phyloP scores from a whole-genome alignment of 2,888 invertebrate species.

The Zygogramma bicolorata region DNA sequence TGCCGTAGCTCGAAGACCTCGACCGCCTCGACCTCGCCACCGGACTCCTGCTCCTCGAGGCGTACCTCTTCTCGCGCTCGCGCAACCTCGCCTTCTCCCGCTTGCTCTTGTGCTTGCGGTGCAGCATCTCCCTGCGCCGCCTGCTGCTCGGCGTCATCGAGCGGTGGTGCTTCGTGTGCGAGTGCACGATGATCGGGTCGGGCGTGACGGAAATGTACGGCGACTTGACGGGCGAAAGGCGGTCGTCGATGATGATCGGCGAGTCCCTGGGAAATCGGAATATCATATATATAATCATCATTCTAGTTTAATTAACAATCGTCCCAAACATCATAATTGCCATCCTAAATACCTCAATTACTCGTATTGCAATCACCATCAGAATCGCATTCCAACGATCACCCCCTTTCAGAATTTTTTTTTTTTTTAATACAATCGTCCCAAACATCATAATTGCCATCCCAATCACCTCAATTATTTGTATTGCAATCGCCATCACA shows the following conservation, averaged over 20 bases:
- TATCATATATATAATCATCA: too few species aligned
- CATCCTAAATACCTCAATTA: too few species aligned
- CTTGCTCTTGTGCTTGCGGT: constrained; percentile 62
- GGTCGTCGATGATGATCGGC: constrained; percentile 57
- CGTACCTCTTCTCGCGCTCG: constrained; percentile 62
- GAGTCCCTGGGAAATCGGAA: too few species aligned
- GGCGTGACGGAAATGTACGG: constrained; percentile 63
- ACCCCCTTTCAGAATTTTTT: too few species aligned
- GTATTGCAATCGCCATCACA: too few species aligned
- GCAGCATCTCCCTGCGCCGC: constrained; percentile 61
- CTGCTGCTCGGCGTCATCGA: constrained; percentile 63
- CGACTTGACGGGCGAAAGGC: constrained; percentile 55
- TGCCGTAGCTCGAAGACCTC: constrained; percentile 67
- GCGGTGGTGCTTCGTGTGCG: constrained; percentile 52
- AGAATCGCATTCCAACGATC: too few species aligned
- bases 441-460: too few species aligned
- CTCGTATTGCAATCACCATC: too few species aligned
- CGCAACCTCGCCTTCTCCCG: constrained; percentile 67
- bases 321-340: too few species aligned
- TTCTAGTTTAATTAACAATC: too few species aligned
- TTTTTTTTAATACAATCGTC: too few species aligned
- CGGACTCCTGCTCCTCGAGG: constrained; percentile 74
- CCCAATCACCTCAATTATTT: too few species aligned
- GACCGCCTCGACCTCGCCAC: constrained; percentile 72
- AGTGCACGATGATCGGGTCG: constrained; percentile 54